These are phyloP conservation scores for Callocephalon fimbriatum DNA, from an alignment of 2,113 vertebrate species.

Conservation along the genomic window DNA sequence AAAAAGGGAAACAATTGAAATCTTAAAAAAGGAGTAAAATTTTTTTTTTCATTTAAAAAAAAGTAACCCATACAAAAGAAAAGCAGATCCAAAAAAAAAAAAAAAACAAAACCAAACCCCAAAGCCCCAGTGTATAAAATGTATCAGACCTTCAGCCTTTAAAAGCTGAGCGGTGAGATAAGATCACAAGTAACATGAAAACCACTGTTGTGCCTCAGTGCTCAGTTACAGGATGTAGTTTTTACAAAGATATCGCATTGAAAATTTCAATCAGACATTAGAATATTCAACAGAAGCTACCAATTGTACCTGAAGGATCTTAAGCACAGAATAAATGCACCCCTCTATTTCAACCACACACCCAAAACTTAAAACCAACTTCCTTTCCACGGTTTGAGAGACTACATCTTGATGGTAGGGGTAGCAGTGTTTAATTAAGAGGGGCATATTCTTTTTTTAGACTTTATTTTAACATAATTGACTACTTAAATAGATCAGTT, in stretches of 20 bases:
- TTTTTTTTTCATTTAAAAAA: too few relatives aligned
- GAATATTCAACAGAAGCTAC: neutral
- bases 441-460: neutral
- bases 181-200: neutral
- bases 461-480: neutral
- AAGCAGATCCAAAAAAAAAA: neutral
- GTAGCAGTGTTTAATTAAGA: neutral
- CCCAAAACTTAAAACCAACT: neutral
- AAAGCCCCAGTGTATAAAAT: neutral
- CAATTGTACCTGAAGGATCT: neutral
- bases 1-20: too few relatives aligned
- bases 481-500: neutral
- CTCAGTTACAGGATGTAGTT: neutral
- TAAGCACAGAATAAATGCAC: neutral
- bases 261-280: neutral
- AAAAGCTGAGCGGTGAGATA: neutral
- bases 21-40: too few relatives aligned
- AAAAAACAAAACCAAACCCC: accelerated
- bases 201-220: neutral
- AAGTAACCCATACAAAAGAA: too few relatives aligned
- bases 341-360: neutral
- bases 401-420: neutral
- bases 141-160: neutral
- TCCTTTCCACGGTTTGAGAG: neutral
- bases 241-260: neutral